These are phyloP conservation scores for Ectemnius lituratus DNA, from an alignment of 2,888 invertebrate genomes.

Conservation along the genomic window DNA sequence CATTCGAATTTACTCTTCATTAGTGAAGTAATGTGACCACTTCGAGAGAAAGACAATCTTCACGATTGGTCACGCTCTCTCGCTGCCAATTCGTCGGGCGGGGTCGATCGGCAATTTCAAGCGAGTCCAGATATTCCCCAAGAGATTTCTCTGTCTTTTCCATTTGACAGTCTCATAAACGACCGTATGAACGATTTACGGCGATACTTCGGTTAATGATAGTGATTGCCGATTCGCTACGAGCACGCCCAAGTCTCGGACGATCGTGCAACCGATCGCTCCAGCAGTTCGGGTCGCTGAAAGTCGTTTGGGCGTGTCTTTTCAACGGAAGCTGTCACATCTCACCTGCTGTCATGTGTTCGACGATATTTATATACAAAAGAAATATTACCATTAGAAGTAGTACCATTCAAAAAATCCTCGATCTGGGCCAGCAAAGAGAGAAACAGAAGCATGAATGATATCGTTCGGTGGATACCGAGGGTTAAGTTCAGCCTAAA, in stretches of 20 bases:
- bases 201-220: constrained; percentile 44
- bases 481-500: constrained; percentile 25
- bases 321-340: no score
- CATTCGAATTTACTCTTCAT: no score
- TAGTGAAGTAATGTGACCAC: no score
- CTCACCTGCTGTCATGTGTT: no score
- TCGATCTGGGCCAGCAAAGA: no score
- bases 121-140: constrained; percentile 1
- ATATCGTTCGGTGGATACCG: background rate
- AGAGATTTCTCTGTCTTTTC: constrained; percentile 11
- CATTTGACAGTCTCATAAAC: constrained; percentile 12
- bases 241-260: constrained; percentile 6
- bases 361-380: no score
- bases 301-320: no score
- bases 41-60: constrained; percentile 13
- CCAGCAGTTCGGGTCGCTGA: no score
- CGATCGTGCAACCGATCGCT: background rate
- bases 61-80: constrained; percentile 40
- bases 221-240: constrained; percentile 44
- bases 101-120: constrained; percentile 32
- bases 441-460: background rate
- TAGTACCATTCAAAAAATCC: no score
- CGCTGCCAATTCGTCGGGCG: constrained; percentile 39
- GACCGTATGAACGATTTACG: constrained; percentile 45
- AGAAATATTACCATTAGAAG: no score